Evolutionary conservation across 2,797 vertebrate species (phyloP).

Genomic region (Propithecus deckenii): DNA sequence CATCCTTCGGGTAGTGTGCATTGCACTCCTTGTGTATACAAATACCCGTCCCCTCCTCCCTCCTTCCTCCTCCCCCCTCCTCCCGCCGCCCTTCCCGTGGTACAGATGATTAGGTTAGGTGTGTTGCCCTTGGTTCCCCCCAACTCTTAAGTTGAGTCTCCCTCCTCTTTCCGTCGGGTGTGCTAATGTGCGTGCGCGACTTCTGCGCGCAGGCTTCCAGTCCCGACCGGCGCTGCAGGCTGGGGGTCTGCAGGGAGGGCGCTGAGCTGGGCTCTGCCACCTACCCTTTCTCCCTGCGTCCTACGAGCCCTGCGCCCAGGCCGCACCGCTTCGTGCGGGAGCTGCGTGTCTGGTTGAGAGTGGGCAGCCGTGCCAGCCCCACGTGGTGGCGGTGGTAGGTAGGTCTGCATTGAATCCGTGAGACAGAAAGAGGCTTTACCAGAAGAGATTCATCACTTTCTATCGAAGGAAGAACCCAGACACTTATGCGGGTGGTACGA

Average conservation of each 20-base stretch:
- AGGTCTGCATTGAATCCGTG: background rate
- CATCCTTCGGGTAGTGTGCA: no score
- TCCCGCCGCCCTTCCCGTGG: no score
- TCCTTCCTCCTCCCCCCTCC: no score
- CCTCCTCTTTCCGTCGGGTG: background rate
- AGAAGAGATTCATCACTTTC: background rate
- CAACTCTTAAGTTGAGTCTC: background rate
- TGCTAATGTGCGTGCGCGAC: background rate
- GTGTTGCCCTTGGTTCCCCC: no score
- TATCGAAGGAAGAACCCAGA: background rate
- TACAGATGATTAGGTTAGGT: no score
- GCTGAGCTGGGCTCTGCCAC: background rate
- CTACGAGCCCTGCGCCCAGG: background rate
- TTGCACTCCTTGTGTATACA: no score
- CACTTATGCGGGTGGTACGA: background rate
- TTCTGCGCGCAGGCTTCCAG: background rate
- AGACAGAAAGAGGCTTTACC: background rate
- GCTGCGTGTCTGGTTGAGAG: accelerated
- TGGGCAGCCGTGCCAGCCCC: accelerated
- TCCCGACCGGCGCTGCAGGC: background rate
- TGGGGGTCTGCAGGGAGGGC: background rate
- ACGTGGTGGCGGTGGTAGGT: background rate
- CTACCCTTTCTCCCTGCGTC: background rate
- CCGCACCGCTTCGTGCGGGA: accelerated
- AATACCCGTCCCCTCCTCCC: no score